phyloP scores from a whole-genome alignment of 2,797 vertebrate species.

The Smutsia gigantea region DNA sequence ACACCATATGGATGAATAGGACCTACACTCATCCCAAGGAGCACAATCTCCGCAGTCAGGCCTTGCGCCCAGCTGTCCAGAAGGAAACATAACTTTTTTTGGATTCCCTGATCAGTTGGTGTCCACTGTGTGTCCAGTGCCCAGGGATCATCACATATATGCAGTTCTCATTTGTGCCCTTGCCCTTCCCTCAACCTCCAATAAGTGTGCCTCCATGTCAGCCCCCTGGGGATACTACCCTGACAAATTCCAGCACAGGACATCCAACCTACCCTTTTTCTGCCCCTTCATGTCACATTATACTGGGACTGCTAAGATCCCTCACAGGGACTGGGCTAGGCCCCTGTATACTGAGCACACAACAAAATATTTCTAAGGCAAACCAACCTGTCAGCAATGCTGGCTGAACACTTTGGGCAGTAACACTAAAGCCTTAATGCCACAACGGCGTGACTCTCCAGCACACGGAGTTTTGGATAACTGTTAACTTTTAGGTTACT shows the following conservation, averaged over 20 bases:
- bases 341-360: background rate
- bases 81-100: background rate
- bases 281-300: background rate
- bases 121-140: background rate
- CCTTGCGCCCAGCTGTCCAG: background rate
- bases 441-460: background rate
- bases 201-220: background rate
- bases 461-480: background rate
- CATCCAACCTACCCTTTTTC: background rate
- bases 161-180: background rate
- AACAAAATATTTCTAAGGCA: background rate
- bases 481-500: background rate
- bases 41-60: background rate
- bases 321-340: background rate
- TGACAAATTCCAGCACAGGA: background rate
- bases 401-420: background rate
- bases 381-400: background rate
- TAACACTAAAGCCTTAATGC: background rate
- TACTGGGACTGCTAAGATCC: background rate
- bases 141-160: background rate
- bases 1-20: background rate
- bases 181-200: background rate
- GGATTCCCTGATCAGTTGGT: background rate
- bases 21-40: background rate
- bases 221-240: background rate